phyloP scores from a whole-genome alignment of 2,888 invertebrate species.

The Anthophora plumipes region DNA sequence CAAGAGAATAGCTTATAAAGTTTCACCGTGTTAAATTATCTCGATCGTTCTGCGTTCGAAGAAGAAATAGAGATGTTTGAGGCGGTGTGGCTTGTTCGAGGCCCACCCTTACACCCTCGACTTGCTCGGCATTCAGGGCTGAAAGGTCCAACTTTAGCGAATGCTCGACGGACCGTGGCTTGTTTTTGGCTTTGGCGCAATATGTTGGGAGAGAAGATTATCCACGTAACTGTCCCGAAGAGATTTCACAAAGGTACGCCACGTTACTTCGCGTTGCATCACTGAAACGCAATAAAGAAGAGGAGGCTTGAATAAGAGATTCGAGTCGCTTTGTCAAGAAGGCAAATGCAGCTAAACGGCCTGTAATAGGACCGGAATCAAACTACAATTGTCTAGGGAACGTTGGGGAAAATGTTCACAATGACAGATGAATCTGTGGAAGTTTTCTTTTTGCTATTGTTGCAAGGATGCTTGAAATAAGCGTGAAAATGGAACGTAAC shows the following conservation, averaged over 20 bases:
- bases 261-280: conserved; percentile 42
- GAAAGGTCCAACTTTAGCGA: conserved; percentile 51
- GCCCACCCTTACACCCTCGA: conserved; percentile 45
- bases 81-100: not conserved
- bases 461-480: not conserved
- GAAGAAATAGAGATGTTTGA: conserved; percentile 2
- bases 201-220: conserved; percentile 81
- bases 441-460: not conserved
- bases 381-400: conserved; percentile 78
- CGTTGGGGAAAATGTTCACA: not conserved
- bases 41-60: too few relatives aligned
- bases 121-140: conserved; percentile 33
- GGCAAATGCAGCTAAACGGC: conserved; percentile 83
- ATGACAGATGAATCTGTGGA: not conserved
- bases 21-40: too few relatives aligned
- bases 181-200: conserved; percentile 81
- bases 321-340: conserved; percentile 84
- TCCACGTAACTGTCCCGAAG: conserved; percentile 80
- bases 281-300: conserved; percentile 28
- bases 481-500: conserved; percentile 18
- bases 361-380: conserved; percentile 81
- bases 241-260: conserved; percentile 53
- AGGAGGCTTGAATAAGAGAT: conserved; percentile 69
- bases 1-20: too few relatives aligned
- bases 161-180: conserved; percentile 75